Evolutionary conservation across 2,113 vertebrate species (phyloP), one percentile per base, ranked within the genome.

Genomic region (Seriola dumerili): DNA sequence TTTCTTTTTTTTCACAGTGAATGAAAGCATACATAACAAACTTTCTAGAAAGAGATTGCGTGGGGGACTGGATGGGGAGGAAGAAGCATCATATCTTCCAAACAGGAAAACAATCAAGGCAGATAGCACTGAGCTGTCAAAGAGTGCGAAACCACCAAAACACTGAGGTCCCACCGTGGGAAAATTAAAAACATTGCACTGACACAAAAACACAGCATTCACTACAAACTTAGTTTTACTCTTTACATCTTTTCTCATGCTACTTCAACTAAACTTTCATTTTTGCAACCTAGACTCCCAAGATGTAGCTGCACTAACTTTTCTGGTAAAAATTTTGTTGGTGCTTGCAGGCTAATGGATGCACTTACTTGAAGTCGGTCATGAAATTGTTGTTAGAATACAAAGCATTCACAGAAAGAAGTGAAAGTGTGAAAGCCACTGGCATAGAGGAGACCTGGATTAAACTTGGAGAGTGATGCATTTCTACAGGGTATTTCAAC

Each of bases 101-200:
- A 89, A 79, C 82, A 88, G 69, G 72, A 83, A 91, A 89, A 90
- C 91, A 90, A 92, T 91, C 81, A 88, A 90, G 84, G 81, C 76
- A 66, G 71, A 86, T 76, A 76, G 70, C 80, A 72, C 70, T 25
- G 85, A 90, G 83, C 89, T 92, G 91, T 91, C 91, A 92, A 80
- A 83, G 82, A 87, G 64, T 91, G 85, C 87, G 86, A 93, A 87
- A 91, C 84, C 38, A 66, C 34, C 77, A 83, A 83, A 88, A 88
- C 86, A 88, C 61, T 57, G n/a, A 55, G 38, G 85, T 83, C 81
- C 83, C 82, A 85, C n/a, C 68, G 66, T 82, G 90, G 82, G 86
- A 92, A 89, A 92, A 91, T 75, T 59, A 88, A 87, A 91, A 88
- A 80, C 80, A 78, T 65, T 76, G 72, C 72, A 52, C 19, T 82